These are phyloP conservation scores for Pterocles orientalis DNA, from an alignment of 2,113 vertebrate species.

Conservation along the genomic window DNA sequence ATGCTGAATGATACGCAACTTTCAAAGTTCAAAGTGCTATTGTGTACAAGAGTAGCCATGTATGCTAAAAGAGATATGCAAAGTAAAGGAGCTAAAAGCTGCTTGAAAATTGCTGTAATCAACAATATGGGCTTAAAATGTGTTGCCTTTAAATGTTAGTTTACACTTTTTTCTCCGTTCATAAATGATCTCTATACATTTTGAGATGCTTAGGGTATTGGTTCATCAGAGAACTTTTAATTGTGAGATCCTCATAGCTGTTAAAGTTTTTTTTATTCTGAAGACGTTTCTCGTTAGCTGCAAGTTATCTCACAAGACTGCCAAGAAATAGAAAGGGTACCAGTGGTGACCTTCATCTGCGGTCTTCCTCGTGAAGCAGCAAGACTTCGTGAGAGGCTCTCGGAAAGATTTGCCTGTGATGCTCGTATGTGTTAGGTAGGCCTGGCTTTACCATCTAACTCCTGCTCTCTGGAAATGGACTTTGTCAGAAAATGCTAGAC, in stretches of 20 bases:
- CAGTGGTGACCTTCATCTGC: neutral
- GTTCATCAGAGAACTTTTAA: neutral
- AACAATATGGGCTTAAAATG: neutral
- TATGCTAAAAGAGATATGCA: neutral
- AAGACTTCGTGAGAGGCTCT: neutral
- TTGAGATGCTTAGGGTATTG: neutral
- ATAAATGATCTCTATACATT: neutral
- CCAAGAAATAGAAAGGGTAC: neutral
- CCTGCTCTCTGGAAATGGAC: neutral
- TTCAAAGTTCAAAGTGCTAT: neutral
- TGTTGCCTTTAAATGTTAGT: neutral
- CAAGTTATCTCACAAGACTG: neutral
- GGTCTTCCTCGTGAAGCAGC: neutral
- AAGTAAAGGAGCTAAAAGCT: neutral
- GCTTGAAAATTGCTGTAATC: neutral
- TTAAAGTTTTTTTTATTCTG: neutral
- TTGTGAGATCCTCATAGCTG: neutral
- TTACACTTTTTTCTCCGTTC: neutral
- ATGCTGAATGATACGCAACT: neutral
- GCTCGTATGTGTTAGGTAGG: neutral
- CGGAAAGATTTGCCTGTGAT: neutral
- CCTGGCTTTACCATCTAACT: neutral
- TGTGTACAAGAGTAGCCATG: neutral
- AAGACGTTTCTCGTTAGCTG: neutral
- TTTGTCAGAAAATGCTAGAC: neutral